Percentiles rank a stretch among this genome's conserved stretches.
These are phyloP conservation scores for Micromys minutus DNA, from an alignment of 2,113 vertebrate genomes.

Conservation along the genomic window DNA sequence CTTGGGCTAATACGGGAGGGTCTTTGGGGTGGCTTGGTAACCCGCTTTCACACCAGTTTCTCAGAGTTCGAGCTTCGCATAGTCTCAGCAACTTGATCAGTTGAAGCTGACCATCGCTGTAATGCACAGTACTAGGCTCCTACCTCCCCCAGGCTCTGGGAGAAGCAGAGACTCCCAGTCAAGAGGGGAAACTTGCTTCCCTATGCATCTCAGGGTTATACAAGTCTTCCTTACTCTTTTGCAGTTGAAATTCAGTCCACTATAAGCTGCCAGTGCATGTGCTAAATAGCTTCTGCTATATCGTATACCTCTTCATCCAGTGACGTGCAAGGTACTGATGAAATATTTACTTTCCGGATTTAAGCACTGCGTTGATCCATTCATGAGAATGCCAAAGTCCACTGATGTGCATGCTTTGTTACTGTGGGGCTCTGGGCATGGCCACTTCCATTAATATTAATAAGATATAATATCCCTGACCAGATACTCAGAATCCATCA, in stretches of 20 bases:
- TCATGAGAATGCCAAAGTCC: conserved; percentile 64
- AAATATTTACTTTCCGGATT: conserved; percentile 63
- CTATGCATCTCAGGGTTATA: conserved; percentile 16
- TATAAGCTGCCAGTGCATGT: not conserved
- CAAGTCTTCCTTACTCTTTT: conserved; percentile 7
- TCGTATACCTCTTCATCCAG: conserved; percentile 51
- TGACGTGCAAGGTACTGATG: conserved; percentile 41
- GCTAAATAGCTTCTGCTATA: not conserved
- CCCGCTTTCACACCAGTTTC: conserved; percentile 52
- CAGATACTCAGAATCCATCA: conserved; percentile 70
- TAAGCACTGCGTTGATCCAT: conserved; percentile 60
- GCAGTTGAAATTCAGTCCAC: conserved; percentile 17
- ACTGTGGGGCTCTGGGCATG: conserved; percentile 63
- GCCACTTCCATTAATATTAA: conserved; percentile 65
- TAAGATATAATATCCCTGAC: conserved; percentile 70
- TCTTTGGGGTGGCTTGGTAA: conserved; percentile 50
- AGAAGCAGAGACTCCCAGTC: not conserved
- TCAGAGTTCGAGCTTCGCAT: not conserved
- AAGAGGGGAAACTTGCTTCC: not conserved
- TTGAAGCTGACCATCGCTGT: not conserved
- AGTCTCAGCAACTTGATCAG: not conserved
- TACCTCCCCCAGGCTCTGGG: not conserved
- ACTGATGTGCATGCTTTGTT: conserved; percentile 38
- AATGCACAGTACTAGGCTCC: conserved; percentile 18
- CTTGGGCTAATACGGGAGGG: not conserved